phyloP scores from a whole-genome alignment of 2,113 vertebrate genomes.

The Channa argus region DNA sequence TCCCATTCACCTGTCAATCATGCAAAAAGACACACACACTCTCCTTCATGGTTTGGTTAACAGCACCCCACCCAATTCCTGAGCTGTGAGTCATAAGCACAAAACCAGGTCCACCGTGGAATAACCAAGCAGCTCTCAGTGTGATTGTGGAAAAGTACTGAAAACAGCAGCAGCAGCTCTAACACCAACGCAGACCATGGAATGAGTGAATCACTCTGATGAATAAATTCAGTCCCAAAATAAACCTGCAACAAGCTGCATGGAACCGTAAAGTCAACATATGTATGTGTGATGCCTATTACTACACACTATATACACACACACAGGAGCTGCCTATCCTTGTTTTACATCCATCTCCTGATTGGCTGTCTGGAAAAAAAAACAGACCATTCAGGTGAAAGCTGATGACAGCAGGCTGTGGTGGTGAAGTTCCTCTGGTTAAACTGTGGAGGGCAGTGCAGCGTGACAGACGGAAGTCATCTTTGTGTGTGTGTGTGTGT shows the following conservation, averaged over 20 bases:
- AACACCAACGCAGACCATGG: not conserved
- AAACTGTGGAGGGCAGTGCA: conserved; percentile 52
- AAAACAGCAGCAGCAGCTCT: not conserved
- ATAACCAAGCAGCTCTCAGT: not conserved
- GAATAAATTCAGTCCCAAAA: not conserved
- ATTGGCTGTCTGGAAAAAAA: not conserved
- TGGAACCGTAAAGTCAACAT: not conserved
- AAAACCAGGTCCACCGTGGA: not conserved
- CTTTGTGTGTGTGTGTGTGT: not conserved
- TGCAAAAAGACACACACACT: conserved; percentile 19
- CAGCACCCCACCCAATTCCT: conserved; percentile 69
- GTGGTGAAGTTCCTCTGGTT: conserved; percentile 3
- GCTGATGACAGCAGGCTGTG: not conserved
- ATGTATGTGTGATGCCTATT: not conserved
- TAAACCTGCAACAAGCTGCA: not conserved
- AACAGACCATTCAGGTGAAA: not conserved
- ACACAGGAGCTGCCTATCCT: not conserved
- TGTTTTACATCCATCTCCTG: not conserved
- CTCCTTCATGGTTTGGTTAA: conserved; percentile 46
- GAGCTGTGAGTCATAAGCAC: conserved; percentile 56
- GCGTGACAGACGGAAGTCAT: conserved; percentile 24
- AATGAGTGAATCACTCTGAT: not conserved
- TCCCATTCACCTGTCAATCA: conserved; percentile 61
- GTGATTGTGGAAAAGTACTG: conserved; percentile 9
- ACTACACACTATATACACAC: not conserved